These are phyloP conservation scores for Protomyctophum bolini DNA, from an alignment of 2,113 vertebrate species.

Conservation along the genomic window DNA sequence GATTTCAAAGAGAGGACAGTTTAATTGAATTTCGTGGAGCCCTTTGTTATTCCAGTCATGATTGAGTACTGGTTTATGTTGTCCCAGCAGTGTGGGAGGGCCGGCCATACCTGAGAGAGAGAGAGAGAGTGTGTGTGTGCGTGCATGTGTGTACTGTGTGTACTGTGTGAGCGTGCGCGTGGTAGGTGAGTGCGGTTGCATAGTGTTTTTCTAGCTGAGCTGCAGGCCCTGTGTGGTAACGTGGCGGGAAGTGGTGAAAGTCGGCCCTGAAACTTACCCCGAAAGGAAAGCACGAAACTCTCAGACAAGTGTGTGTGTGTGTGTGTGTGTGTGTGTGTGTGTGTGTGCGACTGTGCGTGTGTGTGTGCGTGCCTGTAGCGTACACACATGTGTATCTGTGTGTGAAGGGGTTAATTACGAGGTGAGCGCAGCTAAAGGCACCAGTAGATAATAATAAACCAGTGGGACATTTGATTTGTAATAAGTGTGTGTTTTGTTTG, in stretches of 20 bases:
- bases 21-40: constrained; percentile 73
- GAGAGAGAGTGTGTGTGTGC: constrained; percentile 5
- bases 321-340: not conserved
- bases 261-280: constrained; percentile 62
- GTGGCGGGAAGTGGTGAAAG: constrained; percentile 67
- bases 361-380: constrained; percentile 18
- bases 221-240: constrained; percentile 63
- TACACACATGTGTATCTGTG: constrained; percentile 11
- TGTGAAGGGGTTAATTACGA: not conserved
- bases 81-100: constrained; percentile 70
- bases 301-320: not conserved
- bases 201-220: constrained; percentile 62
- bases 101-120: constrained; percentile 59
- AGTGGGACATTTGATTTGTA: too few species aligned
- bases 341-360: not conserved
- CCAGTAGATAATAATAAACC: too few species aligned
- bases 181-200: constrained; percentile 54
- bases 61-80: constrained; percentile 58
- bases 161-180: constrained; percentile 28
- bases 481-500: not conserved
- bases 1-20: constrained; percentile 67
- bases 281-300: constrained; percentile 57
- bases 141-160: not conserved
- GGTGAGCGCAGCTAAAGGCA: too few species aligned
- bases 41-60: constrained; percentile 75